A percentile compares a stretch with the other conserved stretches of the same genome.
phyloP scores from a whole-genome alignment of 2,113 vertebrate species.

The Sinocyclocheilus grahami region DNA sequence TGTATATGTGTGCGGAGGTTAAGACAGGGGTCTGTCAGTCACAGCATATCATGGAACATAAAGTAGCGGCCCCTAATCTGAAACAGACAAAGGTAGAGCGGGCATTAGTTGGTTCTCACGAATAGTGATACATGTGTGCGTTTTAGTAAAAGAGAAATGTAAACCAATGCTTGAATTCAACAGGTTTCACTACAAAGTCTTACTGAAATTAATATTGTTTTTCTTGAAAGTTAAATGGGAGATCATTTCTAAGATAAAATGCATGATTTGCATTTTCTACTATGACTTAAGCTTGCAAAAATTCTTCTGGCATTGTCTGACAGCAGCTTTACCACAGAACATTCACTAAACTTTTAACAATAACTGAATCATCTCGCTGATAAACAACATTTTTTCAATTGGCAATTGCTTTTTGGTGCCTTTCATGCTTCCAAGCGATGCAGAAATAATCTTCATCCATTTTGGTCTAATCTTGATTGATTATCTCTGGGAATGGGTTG shows the following conservation, averaged over 20 bases:
- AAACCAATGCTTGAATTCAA: neutral
- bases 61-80: constrained; percentile 68
- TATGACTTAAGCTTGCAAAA: neutral
- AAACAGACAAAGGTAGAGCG: constrained; percentile 67
- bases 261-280: neutral
- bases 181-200: neutral
- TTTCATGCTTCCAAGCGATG: constrained; percentile 31
- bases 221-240: neutral
- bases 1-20: constrained; percentile 13
- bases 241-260: neutral
- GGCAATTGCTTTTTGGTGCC: constrained; percentile 11
- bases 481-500: constrained; percentile 36
- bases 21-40: constrained; percentile 53
- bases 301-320: neutral
- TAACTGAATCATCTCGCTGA: constrained; percentile 9
- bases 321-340: neutral
- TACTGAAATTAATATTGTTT: neutral
- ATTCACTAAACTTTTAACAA: constrained; percentile 8
- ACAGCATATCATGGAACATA: constrained; percentile 66
- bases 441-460: constrained; percentile 47
- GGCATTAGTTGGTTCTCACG: constrained; percentile 61
- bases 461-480: constrained; percentile 47
- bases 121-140: constrained; percentile 48
- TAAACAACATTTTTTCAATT: constrained; percentile 31
- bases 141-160: constrained; percentile 8